phyloP scores from a whole-genome alignment of 2,113 vertebrate genomes.

The Cacatua alba region DNA sequence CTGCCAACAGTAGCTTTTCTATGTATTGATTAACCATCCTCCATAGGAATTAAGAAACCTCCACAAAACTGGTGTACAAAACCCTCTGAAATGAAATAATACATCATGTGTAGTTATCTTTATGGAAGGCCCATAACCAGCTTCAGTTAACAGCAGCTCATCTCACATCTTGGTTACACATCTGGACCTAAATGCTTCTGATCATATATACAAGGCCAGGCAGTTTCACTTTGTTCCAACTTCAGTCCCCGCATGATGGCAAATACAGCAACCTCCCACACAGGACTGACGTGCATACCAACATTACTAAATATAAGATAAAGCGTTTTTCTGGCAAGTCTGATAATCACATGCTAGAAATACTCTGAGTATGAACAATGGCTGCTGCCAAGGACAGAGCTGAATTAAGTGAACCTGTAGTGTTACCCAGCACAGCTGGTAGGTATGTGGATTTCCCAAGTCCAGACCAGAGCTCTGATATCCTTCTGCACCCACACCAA shows the following conservation, averaged over 20 bases:
- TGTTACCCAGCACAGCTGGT: not conserved
- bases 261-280: not conserved
- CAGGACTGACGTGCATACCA: not conserved
- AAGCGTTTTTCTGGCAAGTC: not conserved
- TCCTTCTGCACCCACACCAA: not conserved
- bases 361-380: not conserved
- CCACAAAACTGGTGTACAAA: not conserved
- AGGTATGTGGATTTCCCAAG: not conserved
- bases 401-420: not conserved
- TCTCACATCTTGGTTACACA: not conserved
- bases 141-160: not conserved
- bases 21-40: not conserved
- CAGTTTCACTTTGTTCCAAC: not conserved
- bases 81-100: not conserved
- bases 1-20: not conserved
- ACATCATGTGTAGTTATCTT: not conserved
- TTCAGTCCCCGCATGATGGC: not conserved
- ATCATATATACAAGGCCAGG: not conserved
- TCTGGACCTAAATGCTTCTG: not conserved
- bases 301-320: not conserved
- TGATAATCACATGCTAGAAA: not conserved
- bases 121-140: not conserved
- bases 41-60: not conserved
- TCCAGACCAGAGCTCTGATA: not conserved
- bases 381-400: not conserved